Evolutionary conservation across 2,797 vertebrate genomes (phyloP), one percentile per base, ranked within the genome.

Genomic region (Bradypodion pumilum): DNA sequence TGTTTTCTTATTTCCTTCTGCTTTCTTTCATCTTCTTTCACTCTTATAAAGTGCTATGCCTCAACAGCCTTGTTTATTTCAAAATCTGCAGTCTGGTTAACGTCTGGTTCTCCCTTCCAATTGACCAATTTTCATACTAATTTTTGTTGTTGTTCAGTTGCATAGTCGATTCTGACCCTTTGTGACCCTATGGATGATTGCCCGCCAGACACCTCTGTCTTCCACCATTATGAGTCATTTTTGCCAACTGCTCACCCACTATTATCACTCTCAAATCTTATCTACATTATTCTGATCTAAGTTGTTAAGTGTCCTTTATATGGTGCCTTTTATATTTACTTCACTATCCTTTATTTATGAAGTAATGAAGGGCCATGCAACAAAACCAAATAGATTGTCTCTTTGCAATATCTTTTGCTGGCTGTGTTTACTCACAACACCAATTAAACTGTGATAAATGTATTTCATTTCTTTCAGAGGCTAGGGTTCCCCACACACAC

Each of bases 311-410:
- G 52, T 9, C 35, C 59, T 35, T 63, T 65, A 3, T 68, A 70
- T 82, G n/a, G 32, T 49, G 81, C 16, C 70, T 91, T 69, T 25
- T 83, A 85, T 84, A 83, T 83, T 86, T 88, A 85, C 70, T 25
- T 7, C 81, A 35, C 68, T 78, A 80, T 70, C 42, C 84, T 49
- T 85, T 77, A 70, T 85, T 85, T 77, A 81, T 32, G 44, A 86
- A 86, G 16, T 40, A 85, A 66, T 63, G 78, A 68, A 21, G 49
- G 19, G 27, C 44, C 9, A 25, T 1, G 2, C 66, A 75, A 78
- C 9, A 83, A 59, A 65, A 76, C 46, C 0, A 25, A 83, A 81
- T 49, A 85, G 52, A 70, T 62, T 85, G 27, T 62, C 23, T 3
- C 74, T 69, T 29, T 62, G 59, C 1, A 81, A 46, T 16, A 23